phyloP scores from a whole-genome alignment of 2,113 vertebrate genomes.

The Sinocyclocheilus anophthalmus region DNA sequence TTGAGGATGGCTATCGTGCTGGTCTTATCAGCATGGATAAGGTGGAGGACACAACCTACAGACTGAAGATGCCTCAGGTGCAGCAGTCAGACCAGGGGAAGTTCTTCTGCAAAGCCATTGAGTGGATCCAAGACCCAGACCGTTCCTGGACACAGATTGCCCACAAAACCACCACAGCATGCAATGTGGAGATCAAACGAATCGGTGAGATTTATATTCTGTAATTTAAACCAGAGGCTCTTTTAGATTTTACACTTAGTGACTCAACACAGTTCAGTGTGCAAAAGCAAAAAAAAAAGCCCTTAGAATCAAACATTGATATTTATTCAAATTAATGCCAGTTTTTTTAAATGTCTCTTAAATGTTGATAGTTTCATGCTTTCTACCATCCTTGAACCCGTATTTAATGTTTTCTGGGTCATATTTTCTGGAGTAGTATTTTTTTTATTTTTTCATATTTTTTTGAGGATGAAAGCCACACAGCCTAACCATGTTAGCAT shows the following conservation, averaged over 20 bases:
- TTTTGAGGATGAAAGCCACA: not conserved
- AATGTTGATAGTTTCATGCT: not conserved
- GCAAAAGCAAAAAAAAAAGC: not conserved
- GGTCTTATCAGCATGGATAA: conserved; percentile 79
- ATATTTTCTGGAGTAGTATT: not conserved
- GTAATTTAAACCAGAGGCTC: not conserved
- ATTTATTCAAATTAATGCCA: not conserved
- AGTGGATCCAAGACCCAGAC: conserved; percentile 92
- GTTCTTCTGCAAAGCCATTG: conserved; percentile 80
- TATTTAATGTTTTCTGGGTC: not conserved
- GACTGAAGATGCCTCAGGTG: conserved; percentile 69
- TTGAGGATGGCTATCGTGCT: conserved; percentile 70
- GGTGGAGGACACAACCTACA: conserved; percentile 74
- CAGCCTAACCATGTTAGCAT: not conserved
- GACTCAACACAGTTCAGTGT: not conserved
- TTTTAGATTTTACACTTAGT: not conserved
- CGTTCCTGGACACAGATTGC: conserved; percentile 81
- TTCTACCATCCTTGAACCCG: not conserved
- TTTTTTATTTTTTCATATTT: not conserved
- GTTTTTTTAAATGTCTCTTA: not conserved
- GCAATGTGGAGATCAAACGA: conserved; percentile 60
- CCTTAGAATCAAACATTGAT: not conserved
- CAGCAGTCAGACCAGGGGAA: conserved; percentile 77
- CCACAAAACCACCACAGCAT: conserved; percentile 65
- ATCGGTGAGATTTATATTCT: conserved; percentile 61